Percentiles rank a stretch among this genome's conserved stretches.
Evolutionary conservation across 1,140 invertebrate species (phyloP).

Genomic region (Drosophila tsacasi): DNA sequence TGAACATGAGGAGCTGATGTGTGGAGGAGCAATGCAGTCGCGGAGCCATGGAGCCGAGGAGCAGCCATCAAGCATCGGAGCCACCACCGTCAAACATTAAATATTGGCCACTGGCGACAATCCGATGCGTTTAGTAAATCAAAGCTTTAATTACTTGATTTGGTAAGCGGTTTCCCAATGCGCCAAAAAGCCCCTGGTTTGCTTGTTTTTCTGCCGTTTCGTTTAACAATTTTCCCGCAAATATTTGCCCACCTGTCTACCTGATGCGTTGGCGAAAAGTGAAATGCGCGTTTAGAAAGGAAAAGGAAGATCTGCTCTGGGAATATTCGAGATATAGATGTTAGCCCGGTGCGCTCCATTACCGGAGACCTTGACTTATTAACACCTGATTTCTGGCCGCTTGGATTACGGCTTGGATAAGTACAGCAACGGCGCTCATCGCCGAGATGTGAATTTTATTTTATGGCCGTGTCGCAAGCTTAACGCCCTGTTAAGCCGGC

Average conservation of each 20-base stretch:
- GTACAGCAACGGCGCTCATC: constrained; percentile 5
- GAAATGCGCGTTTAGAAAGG: constrained; percentile 78
- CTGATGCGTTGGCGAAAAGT: constrained; percentile 54
- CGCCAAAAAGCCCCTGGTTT: constrained; percentile 23
- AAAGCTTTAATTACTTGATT: constrained; percentile 81
- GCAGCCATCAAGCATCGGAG: constrained; percentile 18
- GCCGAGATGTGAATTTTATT: constrained; percentile 41
- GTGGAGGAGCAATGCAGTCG: constrained; percentile 4
- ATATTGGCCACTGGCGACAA: constrained; percentile 53
- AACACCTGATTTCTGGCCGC: constrained; percentile 49
- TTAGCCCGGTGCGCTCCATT: constrained; percentile 39
- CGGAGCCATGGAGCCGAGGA: neutral
- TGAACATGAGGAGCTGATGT: constrained; percentile 40
- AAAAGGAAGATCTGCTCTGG: constrained; percentile 52
- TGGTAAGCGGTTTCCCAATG: constrained; percentile 76
- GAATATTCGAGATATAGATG: constrained; percentile 9
- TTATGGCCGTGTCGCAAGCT: constrained; percentile 70
- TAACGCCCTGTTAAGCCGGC: constrained; percentile 78
- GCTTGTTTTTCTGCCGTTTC: constrained; percentile 25
- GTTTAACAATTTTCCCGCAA: constrained; percentile 63
- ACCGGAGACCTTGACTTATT: constrained; percentile 73
- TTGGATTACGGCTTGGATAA: constrained; percentile 36
- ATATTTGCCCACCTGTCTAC: constrained; percentile 58
- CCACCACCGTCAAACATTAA: constrained; percentile 20
- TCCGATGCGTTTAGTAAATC: constrained; percentile 79